Conservation (phyloP, 2,113 vertebrate genomes). For the Serinus canaria region DNA sequence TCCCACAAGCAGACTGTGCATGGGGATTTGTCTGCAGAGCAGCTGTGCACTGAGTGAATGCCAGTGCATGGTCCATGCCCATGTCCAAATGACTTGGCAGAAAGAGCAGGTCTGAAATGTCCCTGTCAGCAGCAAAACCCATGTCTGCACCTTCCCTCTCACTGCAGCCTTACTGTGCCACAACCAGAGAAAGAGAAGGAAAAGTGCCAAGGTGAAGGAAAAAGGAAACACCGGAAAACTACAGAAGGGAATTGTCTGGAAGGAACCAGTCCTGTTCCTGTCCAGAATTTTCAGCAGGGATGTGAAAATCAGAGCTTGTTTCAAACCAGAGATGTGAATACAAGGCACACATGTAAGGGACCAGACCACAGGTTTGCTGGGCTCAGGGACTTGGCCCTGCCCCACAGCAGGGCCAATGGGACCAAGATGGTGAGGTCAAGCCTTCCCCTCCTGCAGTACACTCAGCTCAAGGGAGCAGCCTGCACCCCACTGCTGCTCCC, state of each 20-base stretch:
- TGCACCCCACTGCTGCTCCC: neutral
- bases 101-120: neutral
- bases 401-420: accelerated
- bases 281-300: neutral
- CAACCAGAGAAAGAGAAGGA: neutral
- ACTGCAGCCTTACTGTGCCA: neutral
- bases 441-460: neutral
- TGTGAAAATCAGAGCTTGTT: neutral
- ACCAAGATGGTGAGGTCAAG: accelerated
- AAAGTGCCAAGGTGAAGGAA: neutral
- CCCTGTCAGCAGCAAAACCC: neutral
- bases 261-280: neutral
- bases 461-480: neutral
- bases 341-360: accelerated
- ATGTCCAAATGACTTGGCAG: neutral
- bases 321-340: neutral
- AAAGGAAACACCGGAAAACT: neutral
- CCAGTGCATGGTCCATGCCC: accelerated
- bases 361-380: neutral
- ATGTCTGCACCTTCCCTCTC: neutral
- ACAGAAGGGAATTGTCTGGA: neutral
- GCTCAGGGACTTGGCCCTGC: neutral
- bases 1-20: neutral
- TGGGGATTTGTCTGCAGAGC: neutral
- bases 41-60: accelerated